Percentiles rank a stretch among this genome's conserved stretches.
Conservation (phyloP, 2,888 invertebrate species). For the Tineola bisselliella region DNA sequence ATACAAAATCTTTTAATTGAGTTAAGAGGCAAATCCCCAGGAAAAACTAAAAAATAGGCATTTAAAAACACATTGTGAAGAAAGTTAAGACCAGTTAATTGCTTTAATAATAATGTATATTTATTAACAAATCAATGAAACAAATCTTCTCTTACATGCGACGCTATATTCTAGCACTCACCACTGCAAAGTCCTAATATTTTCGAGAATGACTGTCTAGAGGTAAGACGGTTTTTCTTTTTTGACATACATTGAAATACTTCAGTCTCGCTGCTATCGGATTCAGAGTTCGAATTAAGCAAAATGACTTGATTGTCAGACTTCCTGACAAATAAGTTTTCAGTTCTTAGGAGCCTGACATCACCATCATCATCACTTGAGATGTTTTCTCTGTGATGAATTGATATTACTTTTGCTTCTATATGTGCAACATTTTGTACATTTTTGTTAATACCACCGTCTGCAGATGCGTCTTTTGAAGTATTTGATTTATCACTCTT, state of each 20-base stretch:
- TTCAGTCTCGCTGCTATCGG: slow-evolving; percentile 15
- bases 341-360: too few species aligned
- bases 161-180: slow-evolving; percentile 29
- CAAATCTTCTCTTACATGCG: not conserved
- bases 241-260: too few species aligned
- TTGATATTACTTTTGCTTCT: not conserved
- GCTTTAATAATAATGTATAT: too few species aligned
- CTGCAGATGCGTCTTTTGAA: too few species aligned
- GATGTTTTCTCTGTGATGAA: not conserved
- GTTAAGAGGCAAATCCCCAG: too few species aligned
- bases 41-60: too few species aligned
- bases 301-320: slow-evolving; percentile 25
- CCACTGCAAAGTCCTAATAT: slow-evolving; percentile 51
- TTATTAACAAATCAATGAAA: too few species aligned
- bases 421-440: not conserved
- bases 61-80: too few species aligned
- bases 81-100: too few species aligned
- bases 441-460: not conserved
- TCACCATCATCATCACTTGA: not conserved
- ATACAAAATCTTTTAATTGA: too few species aligned
- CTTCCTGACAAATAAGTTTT: too few species aligned
- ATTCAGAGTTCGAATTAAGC: slow-evolving; percentile 34
- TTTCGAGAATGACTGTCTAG: slow-evolving; percentile 34
- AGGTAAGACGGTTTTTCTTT: not conserved
- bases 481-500: too few species aligned